These are phyloP conservation scores for Pedionomus torquatus DNA, from an alignment of 2,113 vertebrate genomes.

Conservation along the genomic window DNA sequence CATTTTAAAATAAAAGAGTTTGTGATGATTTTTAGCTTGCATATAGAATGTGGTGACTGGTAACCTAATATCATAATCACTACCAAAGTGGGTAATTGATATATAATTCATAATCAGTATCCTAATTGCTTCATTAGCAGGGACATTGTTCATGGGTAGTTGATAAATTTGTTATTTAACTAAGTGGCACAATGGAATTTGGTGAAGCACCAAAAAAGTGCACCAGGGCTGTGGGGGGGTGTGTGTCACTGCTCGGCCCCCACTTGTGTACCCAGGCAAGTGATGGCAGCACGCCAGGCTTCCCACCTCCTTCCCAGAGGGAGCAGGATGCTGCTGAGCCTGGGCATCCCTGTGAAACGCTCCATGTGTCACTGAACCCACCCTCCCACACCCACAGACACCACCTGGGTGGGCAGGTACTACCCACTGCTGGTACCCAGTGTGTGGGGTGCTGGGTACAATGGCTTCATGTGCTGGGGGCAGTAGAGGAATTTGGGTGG, in stretches of 20 bases:
- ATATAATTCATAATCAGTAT: background rate
- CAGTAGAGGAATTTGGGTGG: fast-evolving
- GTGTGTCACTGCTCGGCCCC: background rate
- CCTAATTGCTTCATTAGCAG: background rate
- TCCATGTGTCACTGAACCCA: background rate
- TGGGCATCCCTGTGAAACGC: background rate
- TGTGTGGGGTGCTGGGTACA: background rate
- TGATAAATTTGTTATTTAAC: background rate
- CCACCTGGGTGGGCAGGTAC: too few relatives aligned
- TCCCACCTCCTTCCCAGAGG: background rate
- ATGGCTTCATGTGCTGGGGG: background rate
- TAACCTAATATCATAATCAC: background rate
- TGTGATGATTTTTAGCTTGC: background rate
- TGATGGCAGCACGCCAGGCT: background rate
- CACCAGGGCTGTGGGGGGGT: too few relatives aligned
- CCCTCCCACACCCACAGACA: background rate
- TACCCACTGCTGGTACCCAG: fast-evolving
- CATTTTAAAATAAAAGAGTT: constrained; percentile 31
- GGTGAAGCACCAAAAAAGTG: background rate
- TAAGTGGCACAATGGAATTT: background rate
- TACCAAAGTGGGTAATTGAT: background rate
- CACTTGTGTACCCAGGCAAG: background rate
- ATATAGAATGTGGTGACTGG: background rate
- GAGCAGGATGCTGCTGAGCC: background rate
- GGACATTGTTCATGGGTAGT: background rate